phyloP scores from a whole-genome alignment of 2,888 invertebrate genomes.

The Alentia gelatinosa region DNA sequence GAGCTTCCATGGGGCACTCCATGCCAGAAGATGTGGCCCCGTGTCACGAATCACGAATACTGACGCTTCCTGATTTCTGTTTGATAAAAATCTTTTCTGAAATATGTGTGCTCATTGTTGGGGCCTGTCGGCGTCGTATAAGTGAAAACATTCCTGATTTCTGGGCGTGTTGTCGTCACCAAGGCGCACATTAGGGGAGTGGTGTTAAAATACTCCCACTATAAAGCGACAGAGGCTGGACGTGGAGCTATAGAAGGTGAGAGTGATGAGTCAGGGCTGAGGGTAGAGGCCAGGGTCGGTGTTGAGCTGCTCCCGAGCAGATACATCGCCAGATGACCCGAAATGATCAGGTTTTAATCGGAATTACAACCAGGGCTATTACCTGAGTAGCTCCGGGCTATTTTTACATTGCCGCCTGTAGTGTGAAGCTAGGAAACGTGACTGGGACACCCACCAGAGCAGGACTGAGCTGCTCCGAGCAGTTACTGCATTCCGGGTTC shows the following conservation, averaged over 20 bases:
- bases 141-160: not conserved
- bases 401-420: too few species aligned
- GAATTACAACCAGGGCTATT: not conserved
- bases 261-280: not conserved
- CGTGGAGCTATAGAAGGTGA: not conserved
- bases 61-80: not conserved
- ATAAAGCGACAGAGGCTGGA: not conserved
- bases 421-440: too few species aligned
- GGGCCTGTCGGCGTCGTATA: not conserved
- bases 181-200: not conserved
- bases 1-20: too few species aligned
- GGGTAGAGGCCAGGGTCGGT: not conserved
- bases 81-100: too few species aligned
- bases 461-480: too few species aligned
- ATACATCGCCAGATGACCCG: not conserved
- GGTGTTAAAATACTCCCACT: not conserved
- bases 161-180: not conserved
- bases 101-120: too few species aligned
- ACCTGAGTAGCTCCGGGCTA: not conserved
- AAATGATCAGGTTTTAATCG: conserved; percentile 29
- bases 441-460: too few species aligned
- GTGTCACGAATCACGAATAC: too few species aligned
- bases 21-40: too few species aligned
- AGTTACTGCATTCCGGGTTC: too few species aligned
- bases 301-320: not conserved